Evolutionary conservation across 2,888 invertebrate species (phyloP).

Genomic region (Drosophila neoperkinsi): DNA sequence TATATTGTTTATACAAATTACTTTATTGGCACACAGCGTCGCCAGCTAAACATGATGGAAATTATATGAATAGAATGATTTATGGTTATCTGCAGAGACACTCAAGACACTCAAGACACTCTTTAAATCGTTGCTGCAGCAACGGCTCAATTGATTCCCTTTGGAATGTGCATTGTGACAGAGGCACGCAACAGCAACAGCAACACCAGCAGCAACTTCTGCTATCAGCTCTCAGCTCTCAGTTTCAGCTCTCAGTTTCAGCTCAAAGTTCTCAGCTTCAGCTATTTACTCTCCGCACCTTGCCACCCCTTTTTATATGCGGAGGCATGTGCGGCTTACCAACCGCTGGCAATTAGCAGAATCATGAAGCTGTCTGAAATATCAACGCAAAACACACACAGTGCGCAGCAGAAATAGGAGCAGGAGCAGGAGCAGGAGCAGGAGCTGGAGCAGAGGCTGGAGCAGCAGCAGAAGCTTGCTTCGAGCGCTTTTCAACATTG

Average conservation of each 20-base stretch:
- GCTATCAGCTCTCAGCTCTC: background rate
- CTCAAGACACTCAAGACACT: background rate
- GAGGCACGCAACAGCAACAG: constrained; percentile 24
- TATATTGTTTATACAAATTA: constrained; percentile 80
- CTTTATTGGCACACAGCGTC: constrained; percentile 70
- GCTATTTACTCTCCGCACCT: background rate
- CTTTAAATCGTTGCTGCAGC: constrained; percentile 22
- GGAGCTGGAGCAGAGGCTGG: background rate
- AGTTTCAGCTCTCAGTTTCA: background rate
- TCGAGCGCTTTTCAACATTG: constrained; percentile 51
- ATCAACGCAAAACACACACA: constrained; percentile 48
- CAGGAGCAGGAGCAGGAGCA: background rate
- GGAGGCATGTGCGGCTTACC: constrained; percentile 68
- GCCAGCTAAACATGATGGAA: constrained; percentile 47
- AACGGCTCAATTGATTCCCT: constrained; percentile 16
- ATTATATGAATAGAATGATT: constrained; percentile 66
- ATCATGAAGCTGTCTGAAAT: constrained; percentile 67
- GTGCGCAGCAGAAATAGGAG: background rate
- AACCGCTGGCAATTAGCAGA: constrained; percentile 65
- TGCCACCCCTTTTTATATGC: constrained; percentile 28
- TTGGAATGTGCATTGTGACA: constrained; percentile 22
- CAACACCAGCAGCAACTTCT: background rate
- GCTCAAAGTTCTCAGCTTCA: background rate
- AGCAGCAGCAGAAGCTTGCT: constrained; percentile 16
- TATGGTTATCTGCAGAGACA: constrained; percentile 41